phyloP scores from a whole-genome alignment of 2,888 invertebrate species.

The Zygogramma bicolorata region DNA sequence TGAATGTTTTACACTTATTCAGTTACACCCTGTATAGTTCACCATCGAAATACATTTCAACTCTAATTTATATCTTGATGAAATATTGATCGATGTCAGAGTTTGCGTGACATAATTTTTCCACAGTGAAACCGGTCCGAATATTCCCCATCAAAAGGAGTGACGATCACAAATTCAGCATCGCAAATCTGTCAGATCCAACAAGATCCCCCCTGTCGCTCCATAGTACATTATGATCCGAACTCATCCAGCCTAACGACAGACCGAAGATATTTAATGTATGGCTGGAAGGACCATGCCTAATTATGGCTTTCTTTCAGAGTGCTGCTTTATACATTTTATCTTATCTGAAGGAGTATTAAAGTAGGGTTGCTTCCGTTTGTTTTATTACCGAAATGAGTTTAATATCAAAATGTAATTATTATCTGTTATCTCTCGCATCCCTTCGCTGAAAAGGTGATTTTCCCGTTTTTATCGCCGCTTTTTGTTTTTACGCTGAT shows the following conservation, averaged over 20 bases:
- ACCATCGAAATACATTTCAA: no score
- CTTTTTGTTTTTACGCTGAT: conserved; percentile 30
- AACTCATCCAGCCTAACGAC: conserved; percentile 11
- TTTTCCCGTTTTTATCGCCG: conserved; percentile 37
- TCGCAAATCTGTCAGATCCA: conserved; percentile 7
- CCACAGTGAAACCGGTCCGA: no score
- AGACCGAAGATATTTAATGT: conserved; percentile 37
- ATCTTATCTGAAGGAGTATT: conserved; percentile 49
- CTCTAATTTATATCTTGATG: no score
- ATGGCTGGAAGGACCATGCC: conserved; percentile 36
- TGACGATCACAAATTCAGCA: not conserved
- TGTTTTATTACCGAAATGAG: conserved; percentile 52
- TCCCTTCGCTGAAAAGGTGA: conserved; percentile 33
- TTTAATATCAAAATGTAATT: conserved; percentile 53
- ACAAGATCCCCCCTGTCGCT: conserved; percentile 25
- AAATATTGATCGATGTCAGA: no score
- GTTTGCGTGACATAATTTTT: no score
- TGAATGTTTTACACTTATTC: no score
- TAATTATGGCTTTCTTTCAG: conserved; percentile 44
- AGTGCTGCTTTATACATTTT: conserved; percentile 44
- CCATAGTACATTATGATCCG: conserved; percentile 28
- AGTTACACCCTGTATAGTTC: no score
- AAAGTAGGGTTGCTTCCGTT: conserved; percentile 45
- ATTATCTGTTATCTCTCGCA: conserved; percentile 50
- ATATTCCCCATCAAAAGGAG: no score